Evolutionary conservation across 2,113 vertebrate species (phyloP).

Genomic region (Lates calcarifer): DNA sequence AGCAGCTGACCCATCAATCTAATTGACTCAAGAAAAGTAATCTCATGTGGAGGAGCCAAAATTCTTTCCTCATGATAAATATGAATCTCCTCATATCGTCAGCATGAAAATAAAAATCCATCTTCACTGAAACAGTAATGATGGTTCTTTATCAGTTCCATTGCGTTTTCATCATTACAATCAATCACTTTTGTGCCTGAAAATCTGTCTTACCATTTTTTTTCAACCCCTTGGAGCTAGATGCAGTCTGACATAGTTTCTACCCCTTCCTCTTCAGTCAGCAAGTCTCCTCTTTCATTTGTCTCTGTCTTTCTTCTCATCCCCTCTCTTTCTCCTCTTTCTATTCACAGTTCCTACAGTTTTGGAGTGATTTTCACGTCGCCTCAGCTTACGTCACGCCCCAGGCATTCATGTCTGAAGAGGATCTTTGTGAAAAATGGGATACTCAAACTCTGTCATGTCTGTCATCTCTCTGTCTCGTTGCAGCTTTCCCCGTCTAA

Average conservation of each 20-base stretch:
- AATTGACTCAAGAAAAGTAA: conserved; percentile 49
- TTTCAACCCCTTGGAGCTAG: conserved; percentile 1
- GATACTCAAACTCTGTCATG: conserved; percentile 37
- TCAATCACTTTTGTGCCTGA: conserved; percentile 40
- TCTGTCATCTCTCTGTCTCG: conserved; percentile 33
- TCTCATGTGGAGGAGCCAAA: conserved; percentile 23
- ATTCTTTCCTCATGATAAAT: conserved; percentile 33
- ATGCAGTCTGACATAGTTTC: background rate
- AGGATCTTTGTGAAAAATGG: conserved; percentile 43
- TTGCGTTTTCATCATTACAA: conserved; percentile 40
- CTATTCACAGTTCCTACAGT: conserved; percentile 17
- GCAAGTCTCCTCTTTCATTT: conserved; percentile 35
- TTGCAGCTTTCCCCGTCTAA: conserved; percentile 7
- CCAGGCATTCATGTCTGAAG: conserved; percentile 39
- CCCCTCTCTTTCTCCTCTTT: conserved; percentile 1
- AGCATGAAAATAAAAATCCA: conserved; percentile 33
- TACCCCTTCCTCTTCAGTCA: conserved; percentile 23
- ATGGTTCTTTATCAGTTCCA: conserved; percentile 49
- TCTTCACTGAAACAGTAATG: conserved; percentile 31
- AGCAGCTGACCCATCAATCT: conserved; percentile 44
- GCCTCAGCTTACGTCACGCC: conserved; percentile 4
- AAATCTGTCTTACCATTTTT: conserved; percentile 37
- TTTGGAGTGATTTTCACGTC: conserved; percentile 41
- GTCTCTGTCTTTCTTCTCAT: conserved; percentile 36
- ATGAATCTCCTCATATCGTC: conserved; percentile 33